Evolutionary conservation across 2,113 vertebrate genomes (phyloP), one percentile per base, ranked within the genome.

Genomic region (Equus quagga): DNA sequence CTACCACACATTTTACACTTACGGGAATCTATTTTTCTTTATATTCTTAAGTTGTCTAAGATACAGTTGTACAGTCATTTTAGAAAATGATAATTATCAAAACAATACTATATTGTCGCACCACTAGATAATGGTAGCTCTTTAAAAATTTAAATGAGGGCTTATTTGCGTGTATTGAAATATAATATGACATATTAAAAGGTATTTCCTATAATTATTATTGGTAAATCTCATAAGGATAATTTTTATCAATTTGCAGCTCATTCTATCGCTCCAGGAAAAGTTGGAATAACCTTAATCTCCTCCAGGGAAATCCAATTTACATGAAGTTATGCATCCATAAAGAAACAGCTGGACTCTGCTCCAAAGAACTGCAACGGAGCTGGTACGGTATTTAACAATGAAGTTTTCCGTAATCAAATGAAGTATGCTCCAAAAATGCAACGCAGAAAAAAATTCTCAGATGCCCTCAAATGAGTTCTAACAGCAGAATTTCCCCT

Each of bases 121-220:
- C 62, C 62, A 62, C 75, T 91, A 89, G 46, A n/a, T 72, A 73
- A 96, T 81, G 14, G 51, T 60, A 76, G 17, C 41, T 91, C 64
- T 87, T 82, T 28, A 94, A 81, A 72, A 62, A 33, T 69, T 91
- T 93, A 86, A 96, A 88, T 84, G 67, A 91, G 87, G 67, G 14
- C 23, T 89, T 82, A 93, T 95, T 96, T 97, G 79, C 62, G 72
- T 83, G 79, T 15, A 54, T 10, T 94, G 8, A 26, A 72, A 86
- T 82, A 15, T 84, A 80, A 70, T 85, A 86, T 67, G 41, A 58
- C 60, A 80, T 54, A 14, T 72, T 80, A 76, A 67, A 80, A 97
- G 97, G 84, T 92, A 64, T 87, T 97, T 90, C 33, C 70, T 91
- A n/a, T 92, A 92, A 94, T 97, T 75, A 95, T 96, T 95, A 92